Evolutionary conservation across 1,140 invertebrate species (phyloP).

Genomic region (Phenacoccus solenopsis): DNA sequence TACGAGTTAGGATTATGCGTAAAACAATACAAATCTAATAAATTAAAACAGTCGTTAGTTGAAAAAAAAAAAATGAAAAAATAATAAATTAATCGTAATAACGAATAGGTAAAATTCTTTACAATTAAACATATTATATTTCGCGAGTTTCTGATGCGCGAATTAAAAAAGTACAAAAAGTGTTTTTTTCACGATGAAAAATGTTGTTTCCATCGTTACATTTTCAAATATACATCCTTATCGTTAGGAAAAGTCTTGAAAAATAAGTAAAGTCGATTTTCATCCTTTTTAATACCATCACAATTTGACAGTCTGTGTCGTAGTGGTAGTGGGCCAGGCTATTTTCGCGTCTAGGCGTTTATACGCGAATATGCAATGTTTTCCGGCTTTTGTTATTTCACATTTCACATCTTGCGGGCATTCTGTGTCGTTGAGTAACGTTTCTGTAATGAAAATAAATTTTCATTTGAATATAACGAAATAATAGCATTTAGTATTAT

Average conservation of each 20-base stretch:
- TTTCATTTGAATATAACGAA: no score
- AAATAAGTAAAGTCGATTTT: no score
- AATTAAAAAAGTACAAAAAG: no score
- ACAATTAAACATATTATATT: no score
- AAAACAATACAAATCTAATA: background rate
- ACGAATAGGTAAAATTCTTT: background rate
- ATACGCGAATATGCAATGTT: conserved; percentile 82
- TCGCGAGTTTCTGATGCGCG: no score
- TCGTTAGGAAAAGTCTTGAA: no score
- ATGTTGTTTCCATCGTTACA: no score
- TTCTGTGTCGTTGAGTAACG: conserved; percentile 68
- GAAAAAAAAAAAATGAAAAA: background rate
- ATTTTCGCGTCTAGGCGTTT: conserved; percentile 93
- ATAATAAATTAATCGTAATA: background rate
- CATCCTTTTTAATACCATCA: no score
- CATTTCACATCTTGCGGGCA: conserved; percentile 71
- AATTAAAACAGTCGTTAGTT: background rate
- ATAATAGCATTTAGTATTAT: no score
- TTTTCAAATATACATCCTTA: no score
- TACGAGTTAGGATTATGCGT: no score
- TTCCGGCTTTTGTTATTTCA: conserved; percentile 51
- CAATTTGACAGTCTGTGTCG: conserved; percentile 24
- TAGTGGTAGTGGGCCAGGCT: conserved; percentile 69
- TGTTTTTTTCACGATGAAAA: background rate
- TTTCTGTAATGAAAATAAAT: conserved; percentile 53